Base-by-base conservation (phyloP, 1,140 invertebrate species). In the Aradophagus sp. region DNA sequence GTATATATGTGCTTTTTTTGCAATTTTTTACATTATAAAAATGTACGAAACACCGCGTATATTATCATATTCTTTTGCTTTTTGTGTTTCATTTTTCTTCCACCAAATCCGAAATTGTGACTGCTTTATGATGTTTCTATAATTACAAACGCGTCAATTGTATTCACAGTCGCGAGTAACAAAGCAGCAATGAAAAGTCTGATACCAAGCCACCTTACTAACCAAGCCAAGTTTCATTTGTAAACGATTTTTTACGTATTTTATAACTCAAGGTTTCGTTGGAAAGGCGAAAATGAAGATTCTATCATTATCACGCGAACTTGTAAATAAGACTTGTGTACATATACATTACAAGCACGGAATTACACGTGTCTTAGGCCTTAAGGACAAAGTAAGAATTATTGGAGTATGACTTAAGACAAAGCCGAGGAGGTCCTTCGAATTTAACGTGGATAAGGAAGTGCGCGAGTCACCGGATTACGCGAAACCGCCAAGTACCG, bases 291-390 rank as follows among this genome's bases (percentile, higher is more conserved):
- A 63, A 23, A 47, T 16, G 55, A 70, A 58, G 50, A 32, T 66
- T 61, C 35, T 65, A 65, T 71, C 68, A 38, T 59, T 71, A 71
- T 71, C 53, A 65, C 26, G 48, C 31, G 41, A 47, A 63, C 12
- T n/a, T 70, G 67, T 70, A 70, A 52, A 70, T 70, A 70, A 47
- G 20, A 70, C 39, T 58, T 47, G 12, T 70, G 52, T 70, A 63
- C 59, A 70, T 69, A 69, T 61, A 70, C 23, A 59, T 45, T 39
- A 20, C 12, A 44, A 27, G 11, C 58, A 39, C 58, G 32, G 8
- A 10, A 8, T n/a, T n/a, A 20, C 19, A 39, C 17, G 52, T 45
- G 39, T 17, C 50, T 29, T 58, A 70, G 52, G 52, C 41, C 31
- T 63, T 70, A 63, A 70, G 52, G 19, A 47, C 44, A 69, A 55